Percentiles rank a stretch among this genome's conserved stretches.
Evolutionary conservation across 2,113 vertebrate genomes (phyloP).

Genomic region (Esox niger): DNA sequence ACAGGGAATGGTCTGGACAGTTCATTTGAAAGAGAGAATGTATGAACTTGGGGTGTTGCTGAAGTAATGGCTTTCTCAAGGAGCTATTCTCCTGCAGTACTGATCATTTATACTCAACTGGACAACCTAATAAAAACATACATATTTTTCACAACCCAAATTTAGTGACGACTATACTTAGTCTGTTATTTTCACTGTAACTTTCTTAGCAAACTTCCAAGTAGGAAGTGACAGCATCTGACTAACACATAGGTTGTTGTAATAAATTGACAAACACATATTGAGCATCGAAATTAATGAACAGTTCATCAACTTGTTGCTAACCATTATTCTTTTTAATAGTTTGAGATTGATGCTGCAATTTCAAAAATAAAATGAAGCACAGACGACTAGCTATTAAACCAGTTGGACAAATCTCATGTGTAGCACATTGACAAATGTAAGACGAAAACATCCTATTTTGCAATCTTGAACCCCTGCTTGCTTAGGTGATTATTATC

Average conservation of each 20-base stretch:
- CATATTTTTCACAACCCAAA: slow-evolving; percentile 22
- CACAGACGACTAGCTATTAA: no score
- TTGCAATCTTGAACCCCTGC: no score
- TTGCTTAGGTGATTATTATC: no score
- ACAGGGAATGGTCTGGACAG: background rate
- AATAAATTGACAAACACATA: background rate
- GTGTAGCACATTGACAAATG: no score
- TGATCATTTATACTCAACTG: background rate
- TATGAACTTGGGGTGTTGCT: slow-evolving; percentile 14
- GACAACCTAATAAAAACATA: slow-evolving; percentile 3
- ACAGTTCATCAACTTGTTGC: background rate
- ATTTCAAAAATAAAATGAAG: no score
- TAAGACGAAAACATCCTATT: no score
- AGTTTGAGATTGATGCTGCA: no score
- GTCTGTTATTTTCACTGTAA: background rate
- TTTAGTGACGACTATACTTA: slow-evolving; percentile 4
- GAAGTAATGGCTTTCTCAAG: slow-evolving; percentile 8
- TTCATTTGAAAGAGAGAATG: background rate
- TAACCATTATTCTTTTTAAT: background rate
- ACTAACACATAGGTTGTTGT: background rate
- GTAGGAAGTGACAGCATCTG: background rate
- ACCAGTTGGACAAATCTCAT: no score
- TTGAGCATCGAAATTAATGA: background rate
- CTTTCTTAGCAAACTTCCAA: background rate
- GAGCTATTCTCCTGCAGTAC: background rate